These are phyloP conservation scores for Enteromius unitaeniatus DNA, from an alignment of 2,797 vertebrate genomes.

Conservation along the genomic window DNA sequence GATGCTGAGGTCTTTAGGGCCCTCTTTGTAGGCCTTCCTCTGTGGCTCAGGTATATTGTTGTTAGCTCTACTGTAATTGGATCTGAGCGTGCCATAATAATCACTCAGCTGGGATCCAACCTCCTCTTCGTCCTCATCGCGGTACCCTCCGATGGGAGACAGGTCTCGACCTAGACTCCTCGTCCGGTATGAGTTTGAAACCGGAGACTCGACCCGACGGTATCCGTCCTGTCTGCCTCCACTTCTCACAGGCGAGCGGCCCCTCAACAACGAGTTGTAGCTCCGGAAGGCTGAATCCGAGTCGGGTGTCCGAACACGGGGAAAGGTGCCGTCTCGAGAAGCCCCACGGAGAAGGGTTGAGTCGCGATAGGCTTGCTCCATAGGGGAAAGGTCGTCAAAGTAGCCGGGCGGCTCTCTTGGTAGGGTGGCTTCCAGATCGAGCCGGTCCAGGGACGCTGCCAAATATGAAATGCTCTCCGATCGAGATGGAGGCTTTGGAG, in stretches of 20 bases:
- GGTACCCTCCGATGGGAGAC: conserved; percentile 79
- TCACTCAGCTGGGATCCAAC: conserved; percentile 77
- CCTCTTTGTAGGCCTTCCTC: conserved; percentile 88
- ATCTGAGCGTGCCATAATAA: conserved; percentile 79
- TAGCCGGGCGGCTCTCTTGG: conserved; percentile 66
- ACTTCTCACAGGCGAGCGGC: conserved; percentile 71
- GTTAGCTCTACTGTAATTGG: conserved; percentile 70
- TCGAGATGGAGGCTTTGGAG: conserved; percentile 60
- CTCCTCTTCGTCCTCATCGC: conserved; percentile 72
- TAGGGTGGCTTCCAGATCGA: conserved; percentile 71
- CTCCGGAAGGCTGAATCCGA: conserved; percentile 72
- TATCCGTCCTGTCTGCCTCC: conserved; percentile 39
- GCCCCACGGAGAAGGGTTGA: conserved; percentile 65
- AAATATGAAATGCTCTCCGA: conserved; percentile 68
- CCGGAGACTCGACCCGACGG: conserved; percentile 71
- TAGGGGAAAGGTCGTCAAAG: conserved; percentile 60
- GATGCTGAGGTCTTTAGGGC: conserved; percentile 97
- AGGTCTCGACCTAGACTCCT: conserved; percentile 81
- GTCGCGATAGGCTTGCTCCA: conserved; percentile 48
- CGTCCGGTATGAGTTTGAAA: conserved; percentile 71
- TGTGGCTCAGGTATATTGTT: conserved; percentile 80
- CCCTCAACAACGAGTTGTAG: conserved; percentile 78
- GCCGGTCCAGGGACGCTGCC: conserved; percentile 67
- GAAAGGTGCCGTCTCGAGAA: conserved; percentile 66
- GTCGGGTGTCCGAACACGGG: conserved; percentile 73